Evolutionary conservation across 2,113 vertebrate species (phyloP).

Genomic region (Microtus ochrogaster): DNA sequence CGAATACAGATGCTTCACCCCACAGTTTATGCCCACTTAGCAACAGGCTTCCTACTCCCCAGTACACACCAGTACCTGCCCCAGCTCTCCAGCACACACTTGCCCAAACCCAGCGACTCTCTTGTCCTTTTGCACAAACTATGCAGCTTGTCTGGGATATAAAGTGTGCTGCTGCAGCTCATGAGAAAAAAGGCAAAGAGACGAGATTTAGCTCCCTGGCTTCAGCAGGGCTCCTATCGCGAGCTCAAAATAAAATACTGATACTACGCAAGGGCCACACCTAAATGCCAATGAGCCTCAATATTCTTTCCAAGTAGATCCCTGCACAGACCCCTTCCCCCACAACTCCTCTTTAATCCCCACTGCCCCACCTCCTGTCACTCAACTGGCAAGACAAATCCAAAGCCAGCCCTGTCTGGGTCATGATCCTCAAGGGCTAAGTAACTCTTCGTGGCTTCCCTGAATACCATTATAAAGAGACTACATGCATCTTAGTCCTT

Average conservation of each 20-base stretch:
- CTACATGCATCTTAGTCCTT: background rate
- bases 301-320: background rate
- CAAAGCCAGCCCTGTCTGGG: background rate
- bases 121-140: background rate
- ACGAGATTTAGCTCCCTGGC: background rate
- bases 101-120: background rate
- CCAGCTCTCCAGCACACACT: background rate
- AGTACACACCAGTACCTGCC: background rate
- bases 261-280: background rate
- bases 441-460: background rate
- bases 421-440: background rate
- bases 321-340: background rate
- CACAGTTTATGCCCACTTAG: background rate
- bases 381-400: conserved; percentile 35
- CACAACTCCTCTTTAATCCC: background rate
- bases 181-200: background rate
- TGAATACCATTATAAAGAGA: conserved; percentile 40
- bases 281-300: background rate
- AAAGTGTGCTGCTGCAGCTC: background rate
- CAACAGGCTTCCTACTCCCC: background rate
- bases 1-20: background rate
- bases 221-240: background rate
- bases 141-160: background rate
- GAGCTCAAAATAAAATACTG: conserved; percentile 17
- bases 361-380: background rate